Conservation (phyloP, 2,797 vertebrate genomes). For the Cephalopachus bancanus region DNA sequence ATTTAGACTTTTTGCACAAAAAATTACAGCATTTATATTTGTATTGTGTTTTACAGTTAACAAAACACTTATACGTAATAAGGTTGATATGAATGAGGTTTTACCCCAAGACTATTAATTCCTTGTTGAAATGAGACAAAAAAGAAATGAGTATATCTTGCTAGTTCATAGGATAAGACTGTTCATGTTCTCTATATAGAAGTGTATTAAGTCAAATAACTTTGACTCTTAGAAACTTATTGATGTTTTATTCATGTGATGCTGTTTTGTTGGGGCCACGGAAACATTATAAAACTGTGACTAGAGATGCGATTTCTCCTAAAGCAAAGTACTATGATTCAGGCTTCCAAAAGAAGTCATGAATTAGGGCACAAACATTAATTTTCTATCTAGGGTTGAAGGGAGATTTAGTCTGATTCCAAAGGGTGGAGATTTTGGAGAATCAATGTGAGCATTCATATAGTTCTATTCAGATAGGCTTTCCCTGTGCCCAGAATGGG, state of each 20-base stretch:
- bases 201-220: not conserved
- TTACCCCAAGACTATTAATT: slow-evolving; percentile 25
- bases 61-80: not conserved
- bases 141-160: not conserved
- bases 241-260: not conserved
- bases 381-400: not conserved
- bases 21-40: not conserved
- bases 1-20: not conserved
- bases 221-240: not conserved
- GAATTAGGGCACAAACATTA: not conserved
- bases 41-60: not conserved
- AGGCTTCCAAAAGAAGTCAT: not conserved
- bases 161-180: not conserved
- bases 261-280: not conserved
- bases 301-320: not conserved
- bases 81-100: not conserved
- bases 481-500: not conserved
- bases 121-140: slow-evolving; percentile 25
- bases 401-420: not conserved
- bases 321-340: not conserved
- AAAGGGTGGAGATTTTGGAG: not conserved
- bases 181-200: not conserved
- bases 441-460: not conserved
- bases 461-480: not conserved
- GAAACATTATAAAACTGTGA: not conserved